Base-by-base conservation (phyloP, 2,113 vertebrate genomes). In the Hyperoodon ampullatus region DNA sequence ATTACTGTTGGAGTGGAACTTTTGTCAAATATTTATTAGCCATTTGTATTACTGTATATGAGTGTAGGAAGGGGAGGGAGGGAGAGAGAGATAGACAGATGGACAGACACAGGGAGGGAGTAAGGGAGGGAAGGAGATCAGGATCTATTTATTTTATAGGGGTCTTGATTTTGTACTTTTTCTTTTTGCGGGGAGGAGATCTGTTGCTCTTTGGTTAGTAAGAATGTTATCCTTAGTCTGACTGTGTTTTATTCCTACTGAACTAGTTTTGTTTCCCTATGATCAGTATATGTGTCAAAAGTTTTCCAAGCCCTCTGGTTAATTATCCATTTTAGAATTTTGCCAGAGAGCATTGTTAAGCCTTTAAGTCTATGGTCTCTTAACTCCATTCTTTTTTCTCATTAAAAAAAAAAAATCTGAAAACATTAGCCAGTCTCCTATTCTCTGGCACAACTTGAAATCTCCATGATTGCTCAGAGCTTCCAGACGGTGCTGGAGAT, bases 301-400 rank as follows among this genome's bases (percentile, higher is more conserved):
- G 35, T 21, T 75, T 85, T 85, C 47, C 33, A 28, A 58, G 77
- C 15, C 58, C 78, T 82, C 71, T 86, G 86, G 16, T 63, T 89
- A 77, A 98, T 92, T 95, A 88, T 61, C 55, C 53, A 39, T 68
- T 89, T 91, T 82, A 93, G 92, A 97, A 86, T 50, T 95, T 82
- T 90, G 81, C 71, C 63, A 77, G 72, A 63, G 58, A 96, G n/a
- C 55, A 83, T 30, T 88, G 18, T 87, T 90, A 81, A 90, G 19
- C 33, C 39, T 90, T n/a, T 3, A 75, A 72, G 14, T 58, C 71
- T 94, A 18, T 83, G 11, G 33, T 75, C 28, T 50, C 53, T 50
- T 55, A 91, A 66, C 18, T 80, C 6, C 4, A 18, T 81, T 33
- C 19, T 88, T 74, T 81, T 61, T 83, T 61, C 19, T n/a, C 2